Evolutionary conservation across 2,113 vertebrate genomes (phyloP).

Genomic region (Brachionichthys hirsutus): DNA sequence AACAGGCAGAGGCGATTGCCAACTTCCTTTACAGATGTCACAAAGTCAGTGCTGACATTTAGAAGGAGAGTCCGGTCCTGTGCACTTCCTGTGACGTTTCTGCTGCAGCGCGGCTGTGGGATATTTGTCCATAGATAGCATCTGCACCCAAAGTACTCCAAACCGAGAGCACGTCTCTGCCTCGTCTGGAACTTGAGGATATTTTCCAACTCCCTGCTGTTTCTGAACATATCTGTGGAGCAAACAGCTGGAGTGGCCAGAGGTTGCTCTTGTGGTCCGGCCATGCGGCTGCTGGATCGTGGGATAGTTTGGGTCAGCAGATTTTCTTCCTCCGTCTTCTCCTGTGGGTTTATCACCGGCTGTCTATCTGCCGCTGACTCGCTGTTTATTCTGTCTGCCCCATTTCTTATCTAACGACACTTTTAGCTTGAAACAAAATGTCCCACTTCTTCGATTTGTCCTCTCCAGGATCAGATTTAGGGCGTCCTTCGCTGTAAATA

Average conservation of each 20-base stretch:
- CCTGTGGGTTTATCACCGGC: constrained; percentile 11
- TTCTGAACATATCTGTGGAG: constrained; percentile 27
- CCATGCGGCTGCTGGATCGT: constrained; percentile 69
- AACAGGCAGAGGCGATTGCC: no score
- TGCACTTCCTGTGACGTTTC: no score
- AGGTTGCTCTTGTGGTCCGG: constrained; percentile 63
- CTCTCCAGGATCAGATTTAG: constrained; percentile 15
- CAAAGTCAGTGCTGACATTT: no score
- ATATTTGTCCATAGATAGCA: no score
- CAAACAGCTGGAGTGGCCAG: constrained; percentile 66
- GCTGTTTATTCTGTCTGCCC: not conserved
- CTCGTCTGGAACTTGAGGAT: constrained; percentile 26
- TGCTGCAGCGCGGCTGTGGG: no score
- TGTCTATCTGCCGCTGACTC: constrained; percentile 15
- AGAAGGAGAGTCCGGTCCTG: no score
- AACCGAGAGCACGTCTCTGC: no score
- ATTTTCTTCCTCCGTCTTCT: constrained; percentile 37
- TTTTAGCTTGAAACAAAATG: not conserved
- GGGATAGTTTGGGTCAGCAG: constrained; percentile 62
- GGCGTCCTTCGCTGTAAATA: constrained; percentile 53
- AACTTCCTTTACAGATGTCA: no score
- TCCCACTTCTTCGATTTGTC: not conserved
- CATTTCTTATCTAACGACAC: not conserved
- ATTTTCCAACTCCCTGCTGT: constrained; percentile 28
- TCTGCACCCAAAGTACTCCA: not conserved